Conservation (phyloP, 2,113 vertebrate species). For the Prochilodus magdalenae region DNA sequence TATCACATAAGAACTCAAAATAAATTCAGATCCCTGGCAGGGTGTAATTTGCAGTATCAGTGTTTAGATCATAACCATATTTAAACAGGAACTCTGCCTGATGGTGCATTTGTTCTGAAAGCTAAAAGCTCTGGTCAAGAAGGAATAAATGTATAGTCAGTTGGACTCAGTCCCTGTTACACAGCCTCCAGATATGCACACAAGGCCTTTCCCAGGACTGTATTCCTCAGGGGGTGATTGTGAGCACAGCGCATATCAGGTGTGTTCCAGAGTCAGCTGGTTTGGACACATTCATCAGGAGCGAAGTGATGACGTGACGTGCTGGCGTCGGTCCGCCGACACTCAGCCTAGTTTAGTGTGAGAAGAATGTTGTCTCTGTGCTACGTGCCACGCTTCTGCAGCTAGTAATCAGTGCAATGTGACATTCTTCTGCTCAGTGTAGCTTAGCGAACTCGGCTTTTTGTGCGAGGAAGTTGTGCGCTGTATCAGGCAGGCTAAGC, state of each 20-base stretch:
- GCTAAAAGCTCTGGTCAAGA: not conserved
- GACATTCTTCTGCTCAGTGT: not conserved
- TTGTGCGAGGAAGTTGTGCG: too few species aligned
- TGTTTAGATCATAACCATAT: not conserved
- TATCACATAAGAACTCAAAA: too few species aligned
- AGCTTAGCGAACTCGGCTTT: not conserved
- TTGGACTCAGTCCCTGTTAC: not conserved
- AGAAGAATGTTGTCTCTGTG: not conserved
- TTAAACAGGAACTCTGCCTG: not conserved
- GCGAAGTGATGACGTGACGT: slow-evolving; percentile 9
- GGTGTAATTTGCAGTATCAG: not conserved
- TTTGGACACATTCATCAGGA: not conserved
- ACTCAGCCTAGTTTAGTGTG: not conserved
- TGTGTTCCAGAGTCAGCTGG: slow-evolving; percentile 11
- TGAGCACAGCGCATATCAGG: not conserved
- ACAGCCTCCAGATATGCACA: not conserved
- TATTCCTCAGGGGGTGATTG: not conserved
- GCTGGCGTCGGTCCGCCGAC: not conserved
- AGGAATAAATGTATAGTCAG: not conserved
- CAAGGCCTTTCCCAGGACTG: not conserved
- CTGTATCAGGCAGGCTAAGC: too few species aligned
- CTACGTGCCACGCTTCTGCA: not conserved
- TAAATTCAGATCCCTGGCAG: too few species aligned
- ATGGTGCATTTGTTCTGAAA: not conserved
- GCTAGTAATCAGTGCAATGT: not conserved